Conservation (phyloP, 1,140 invertebrate genomes). For the Drosophila dunni region DNA sequence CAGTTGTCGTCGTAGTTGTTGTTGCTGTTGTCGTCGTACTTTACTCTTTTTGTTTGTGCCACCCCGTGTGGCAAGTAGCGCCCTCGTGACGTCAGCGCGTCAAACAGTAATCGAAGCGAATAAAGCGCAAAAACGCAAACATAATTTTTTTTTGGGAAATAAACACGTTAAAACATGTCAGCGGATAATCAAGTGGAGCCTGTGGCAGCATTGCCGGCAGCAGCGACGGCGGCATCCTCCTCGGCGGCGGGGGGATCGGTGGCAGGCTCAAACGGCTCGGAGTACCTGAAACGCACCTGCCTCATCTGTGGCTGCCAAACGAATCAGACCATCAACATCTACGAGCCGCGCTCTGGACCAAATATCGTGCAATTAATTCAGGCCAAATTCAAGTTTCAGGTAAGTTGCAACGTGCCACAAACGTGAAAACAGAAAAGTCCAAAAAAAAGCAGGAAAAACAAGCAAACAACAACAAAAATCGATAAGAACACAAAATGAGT, state of each 20-base stretch:
- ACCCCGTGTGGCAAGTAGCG: slow-evolving; percentile 28
- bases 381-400: slow-evolving; percentile 84
- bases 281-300: slow-evolving; percentile 83
- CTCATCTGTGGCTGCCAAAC: slow-evolving; percentile 84
- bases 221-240: slow-evolving; percentile 28
- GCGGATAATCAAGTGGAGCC: slow-evolving; percentile 66
- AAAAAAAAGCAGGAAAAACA: slow-evolving; percentile 44
- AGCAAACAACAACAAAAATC: slow-evolving; percentile 47
- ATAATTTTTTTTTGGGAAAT: background rate
- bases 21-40: slow-evolving; percentile 4
- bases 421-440: slow-evolving; percentile 25
- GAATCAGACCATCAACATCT: slow-evolving; percentile 83
- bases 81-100: slow-evolving; percentile 40
- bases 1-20: slow-evolving; percentile 30
- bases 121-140: background rate
- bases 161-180: slow-evolving; percentile 48
- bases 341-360: slow-evolving; percentile 81
- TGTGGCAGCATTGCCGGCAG: slow-evolving; percentile 43
- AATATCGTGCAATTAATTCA: slow-evolving; percentile 84
- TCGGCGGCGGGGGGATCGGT: slow-evolving; percentile 31
- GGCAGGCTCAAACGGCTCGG: slow-evolving; percentile 60
- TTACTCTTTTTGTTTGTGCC: slow-evolving; percentile 9
- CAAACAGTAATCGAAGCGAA: background rate
- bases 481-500: slow-evolving; percentile 53
- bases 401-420: slow-evolving; percentile 47